Evolutionary conservation across 2,888 invertebrate genomes (phyloP).

Genomic region (Chaetogeoica ovagalla): DNA sequence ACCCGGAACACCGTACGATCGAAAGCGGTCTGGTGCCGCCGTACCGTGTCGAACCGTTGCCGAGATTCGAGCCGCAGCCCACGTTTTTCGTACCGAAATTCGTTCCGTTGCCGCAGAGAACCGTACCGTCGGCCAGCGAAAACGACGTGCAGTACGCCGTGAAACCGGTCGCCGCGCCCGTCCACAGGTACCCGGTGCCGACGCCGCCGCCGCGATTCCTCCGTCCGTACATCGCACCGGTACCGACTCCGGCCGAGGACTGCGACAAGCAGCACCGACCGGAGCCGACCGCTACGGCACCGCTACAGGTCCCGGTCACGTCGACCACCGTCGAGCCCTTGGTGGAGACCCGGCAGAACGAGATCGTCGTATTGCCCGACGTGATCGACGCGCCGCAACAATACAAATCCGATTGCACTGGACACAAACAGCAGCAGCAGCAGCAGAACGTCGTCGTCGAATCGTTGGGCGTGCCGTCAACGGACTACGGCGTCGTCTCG

Average conservation of each 20-base stretch:
- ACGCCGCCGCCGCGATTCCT: slow-evolving; percentile 10
- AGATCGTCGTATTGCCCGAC: slow-evolving; percentile 16
- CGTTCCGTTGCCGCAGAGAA: background rate
- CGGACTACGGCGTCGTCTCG: slow-evolving; percentile 33
- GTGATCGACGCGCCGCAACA: background rate
- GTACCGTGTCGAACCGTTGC: background rate
- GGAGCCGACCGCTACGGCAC: too few species aligned
- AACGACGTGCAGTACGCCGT: slow-evolving; percentile 13
- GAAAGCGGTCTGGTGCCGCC: background rate
- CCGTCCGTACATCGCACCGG: background rate
- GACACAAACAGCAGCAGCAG: slow-evolving; percentile 8
- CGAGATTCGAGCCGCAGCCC: background rate
- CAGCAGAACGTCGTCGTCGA: slow-evolving; percentile 4
- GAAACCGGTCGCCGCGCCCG: background rate
- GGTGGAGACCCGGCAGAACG: slow-evolving; percentile 32
- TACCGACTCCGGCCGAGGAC: background rate
- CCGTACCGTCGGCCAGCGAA: background rate
- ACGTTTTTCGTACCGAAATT: background rate
- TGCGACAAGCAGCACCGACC: slow-evolving; percentile 20
- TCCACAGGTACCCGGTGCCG: background rate
- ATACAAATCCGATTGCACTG: slow-evolving; percentile 20
- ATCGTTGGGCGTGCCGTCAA: slow-evolving; percentile 27
- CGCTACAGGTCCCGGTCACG: background rate
- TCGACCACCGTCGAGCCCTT: background rate
- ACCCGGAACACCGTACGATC: background rate